These are phyloP conservation scores for Agriotes lineatus DNA, from an alignment of 2,888 invertebrate species.

Conservation along the genomic window DNA sequence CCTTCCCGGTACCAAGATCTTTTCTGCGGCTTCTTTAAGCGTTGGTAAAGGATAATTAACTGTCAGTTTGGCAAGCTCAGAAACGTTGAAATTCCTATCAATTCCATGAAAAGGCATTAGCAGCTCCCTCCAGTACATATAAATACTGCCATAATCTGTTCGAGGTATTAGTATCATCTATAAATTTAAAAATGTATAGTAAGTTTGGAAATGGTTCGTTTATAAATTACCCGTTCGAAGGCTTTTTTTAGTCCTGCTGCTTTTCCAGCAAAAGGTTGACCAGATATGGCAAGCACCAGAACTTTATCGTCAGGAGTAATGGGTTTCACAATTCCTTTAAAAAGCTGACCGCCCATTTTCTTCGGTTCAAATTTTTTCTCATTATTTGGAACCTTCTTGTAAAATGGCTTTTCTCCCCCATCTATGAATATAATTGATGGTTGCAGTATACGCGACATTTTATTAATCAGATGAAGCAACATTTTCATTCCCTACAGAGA, in stretches of 20 bases:
- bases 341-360: slow-evolving; percentile 75
- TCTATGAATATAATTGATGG: slow-evolving; percentile 82
- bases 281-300: slow-evolving; percentile 76
- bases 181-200: slow-evolving; percentile 16
- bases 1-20: slow-evolving; percentile 67
- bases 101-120: slow-evolving; percentile 73
- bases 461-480: slow-evolving; percentile 76
- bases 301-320: slow-evolving; percentile 76
- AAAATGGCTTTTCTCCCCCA: slow-evolving; percentile 77
- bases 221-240: slow-evolving; percentile 72
- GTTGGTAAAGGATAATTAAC: slow-evolving; percentile 69
- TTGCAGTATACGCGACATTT: slow-evolving; percentile 75
- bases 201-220: neutral
- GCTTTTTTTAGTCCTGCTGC: slow-evolving; percentile 67
- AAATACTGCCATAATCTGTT: slow-evolving; percentile 73
- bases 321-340: slow-evolving; percentile 77
- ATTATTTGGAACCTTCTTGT: slow-evolving; percentile 74
- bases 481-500: slow-evolving; percentile 70
- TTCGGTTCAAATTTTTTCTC: slow-evolving; percentile 77
- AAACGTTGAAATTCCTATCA: slow-evolving; percentile 71
- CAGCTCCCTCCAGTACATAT: slow-evolving; percentile 68
- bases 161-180: slow-evolving; percentile 62
- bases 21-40: slow-evolving; percentile 66
- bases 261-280: slow-evolving; percentile 76
- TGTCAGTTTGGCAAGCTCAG: slow-evolving; percentile 70